These are phyloP conservation scores for Actinia equina DNA, from an alignment of 64 coral and sea anemone genomes.

Conservation along the genomic window DNA sequence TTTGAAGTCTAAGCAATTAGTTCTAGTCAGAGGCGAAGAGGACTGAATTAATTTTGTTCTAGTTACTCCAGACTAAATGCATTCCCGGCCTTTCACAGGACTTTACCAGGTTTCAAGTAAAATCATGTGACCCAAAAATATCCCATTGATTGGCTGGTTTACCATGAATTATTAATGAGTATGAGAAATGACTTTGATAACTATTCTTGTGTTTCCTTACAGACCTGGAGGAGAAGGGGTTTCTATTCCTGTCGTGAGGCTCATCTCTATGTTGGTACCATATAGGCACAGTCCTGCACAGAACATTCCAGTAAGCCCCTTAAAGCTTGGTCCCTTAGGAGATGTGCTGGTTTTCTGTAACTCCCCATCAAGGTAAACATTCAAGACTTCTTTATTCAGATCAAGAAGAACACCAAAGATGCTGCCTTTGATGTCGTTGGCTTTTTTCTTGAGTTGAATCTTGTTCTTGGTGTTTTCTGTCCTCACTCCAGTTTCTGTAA, in stretches of 20 bases:
- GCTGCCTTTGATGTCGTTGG: conserved; percentile 72
- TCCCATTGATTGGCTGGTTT: too few species aligned
- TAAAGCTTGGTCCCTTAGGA: conserved; percentile 81
- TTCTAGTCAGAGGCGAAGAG: too few species aligned
- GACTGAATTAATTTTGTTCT: too few species aligned
- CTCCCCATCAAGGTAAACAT: conserved; percentile 81
- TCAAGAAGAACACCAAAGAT: conserved; percentile 76
- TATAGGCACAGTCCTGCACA: conserved; percentile 76
- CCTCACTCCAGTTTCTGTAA: conserved; percentile 49
- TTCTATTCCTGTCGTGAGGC: conserved; percentile 64
- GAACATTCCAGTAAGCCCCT: conserved; percentile 63
- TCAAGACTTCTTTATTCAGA: conserved; percentile 68
- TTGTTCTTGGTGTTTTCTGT: conserved; percentile 67
- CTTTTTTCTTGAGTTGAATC: conserved; percentile 66
- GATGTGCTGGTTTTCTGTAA: conserved; percentile 60
- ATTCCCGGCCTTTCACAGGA: too few species aligned
- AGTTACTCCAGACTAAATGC: too few species aligned
- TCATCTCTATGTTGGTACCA: conserved; percentile 63
- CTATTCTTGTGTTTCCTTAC: neutral
- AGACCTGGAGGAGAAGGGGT: conserved; percentile 69
- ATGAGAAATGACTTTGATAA: too few species aligned
- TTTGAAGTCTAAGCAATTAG: too few species aligned
- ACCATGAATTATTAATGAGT: too few species aligned
- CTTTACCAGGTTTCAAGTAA: too few species aligned
- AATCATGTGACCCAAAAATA: too few species aligned